Evolutionary conservation across 1,140 invertebrate genomes (phyloP), one percentile per base, ranked within the genome.

Genomic region (Hermetia illucens): DNA sequence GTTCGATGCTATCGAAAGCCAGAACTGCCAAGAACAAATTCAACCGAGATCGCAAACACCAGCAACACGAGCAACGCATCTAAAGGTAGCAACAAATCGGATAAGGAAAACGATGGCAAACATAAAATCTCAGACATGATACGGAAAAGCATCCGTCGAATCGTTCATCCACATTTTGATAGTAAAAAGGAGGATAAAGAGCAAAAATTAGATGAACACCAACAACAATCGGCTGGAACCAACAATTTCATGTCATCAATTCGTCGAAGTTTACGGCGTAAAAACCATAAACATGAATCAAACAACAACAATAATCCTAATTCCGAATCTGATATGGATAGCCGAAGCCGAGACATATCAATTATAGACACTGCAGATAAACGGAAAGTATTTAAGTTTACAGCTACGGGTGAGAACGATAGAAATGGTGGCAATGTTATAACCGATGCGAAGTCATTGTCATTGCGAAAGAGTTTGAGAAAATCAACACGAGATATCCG

Each of bases 401-500:
- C 44, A 21, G 4, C 18, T 19, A 34, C 46, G 2, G 15, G 41
- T 10, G 44, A 49, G 38, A 53, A 46, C 3, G 52, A 55, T 33
- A 55, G 55, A 38, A 49, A 50, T 44, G 44, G 37, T 44, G 53
- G 58, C 29, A 51, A 55, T 22, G 50, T 55, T 43, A 36, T 52
- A 25, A 51, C 48, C 37, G 52, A 48, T 30, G 53, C 52, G 33
- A 52, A 43, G 44, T 55, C 51, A 34, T 48, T 52, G n/a, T 45
- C 51, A n/a, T 38, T 59, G 19, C 42, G 56, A 9, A 58, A 49
- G 24, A 59, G 56, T 30, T 44, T 59, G 6, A 29, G 53, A n/a
- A 46, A 45, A 4, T 53, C 54, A n/a, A 57, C 55, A 3, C 46
- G 53, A 17, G 55, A 58, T 16, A 47, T 55, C 5, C 50, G 55